Percentiles rank a stretch among this genome's conserved stretches.
Evolutionary conservation across 2,888 invertebrate genomes (phyloP).

Genomic region (Agonum fuliginosum): DNA sequence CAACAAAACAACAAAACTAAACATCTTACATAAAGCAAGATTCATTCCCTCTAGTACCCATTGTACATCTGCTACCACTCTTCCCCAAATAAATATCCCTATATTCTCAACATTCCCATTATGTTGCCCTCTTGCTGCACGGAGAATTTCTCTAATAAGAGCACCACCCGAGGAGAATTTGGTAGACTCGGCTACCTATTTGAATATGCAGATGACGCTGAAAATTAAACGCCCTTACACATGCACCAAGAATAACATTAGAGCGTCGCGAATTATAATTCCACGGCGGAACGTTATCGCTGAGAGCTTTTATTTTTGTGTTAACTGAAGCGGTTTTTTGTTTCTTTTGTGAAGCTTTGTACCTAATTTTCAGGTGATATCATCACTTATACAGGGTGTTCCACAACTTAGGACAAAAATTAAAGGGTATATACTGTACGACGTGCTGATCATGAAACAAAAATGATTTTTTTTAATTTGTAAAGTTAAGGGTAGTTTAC

Average conservation of each 20-base stretch:
- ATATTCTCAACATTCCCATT: constrained; percentile 21
- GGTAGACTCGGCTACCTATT: constrained; percentile 22
- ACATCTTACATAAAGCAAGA: constrained; percentile 39
- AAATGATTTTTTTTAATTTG: no score
- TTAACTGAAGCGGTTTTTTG: not conserved
- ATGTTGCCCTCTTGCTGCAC: not conserved
- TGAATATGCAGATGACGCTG: constrained; percentile 54
- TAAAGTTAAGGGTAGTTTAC: no score
- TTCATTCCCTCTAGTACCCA: constrained; percentile 21
- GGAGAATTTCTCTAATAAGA: constrained; percentile 26
- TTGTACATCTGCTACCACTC: constrained; percentile 40
- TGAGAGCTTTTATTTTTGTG: constrained; percentile 11
- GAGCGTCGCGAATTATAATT: constrained; percentile 31
- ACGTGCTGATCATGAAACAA: no score
- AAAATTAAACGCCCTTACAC: constrained; percentile 54
- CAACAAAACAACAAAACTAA: constrained; percentile 17
- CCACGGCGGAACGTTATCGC: constrained; percentile 23
- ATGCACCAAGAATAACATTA: constrained; percentile 43
- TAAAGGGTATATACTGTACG: no score
- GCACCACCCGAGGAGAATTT: not conserved
- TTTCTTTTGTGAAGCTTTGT: constrained; percentile 21
- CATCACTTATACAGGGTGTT: no score
- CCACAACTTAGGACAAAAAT: no score
- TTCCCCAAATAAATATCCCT: constrained; percentile 30
- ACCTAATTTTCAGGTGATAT: constrained; percentile 42